Conservation (phyloP, 1,140 invertebrate genomes). For the Phymorhynchus buccinoides region DNA sequence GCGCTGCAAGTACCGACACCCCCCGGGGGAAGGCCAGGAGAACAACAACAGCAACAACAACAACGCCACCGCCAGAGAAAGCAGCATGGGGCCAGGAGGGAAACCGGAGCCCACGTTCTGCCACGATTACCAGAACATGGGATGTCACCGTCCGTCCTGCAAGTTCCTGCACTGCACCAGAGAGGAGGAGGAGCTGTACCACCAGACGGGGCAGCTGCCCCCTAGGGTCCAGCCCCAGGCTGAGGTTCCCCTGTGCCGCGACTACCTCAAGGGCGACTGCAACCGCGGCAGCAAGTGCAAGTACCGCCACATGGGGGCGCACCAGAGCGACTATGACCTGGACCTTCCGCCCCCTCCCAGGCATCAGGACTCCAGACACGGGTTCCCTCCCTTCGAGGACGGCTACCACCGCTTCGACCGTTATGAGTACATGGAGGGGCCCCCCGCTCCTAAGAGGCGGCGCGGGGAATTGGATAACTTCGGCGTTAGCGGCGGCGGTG, state of each 20-base stretch:
- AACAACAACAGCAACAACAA: conserved; percentile 11
- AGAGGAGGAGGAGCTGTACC: conserved; percentile 85
- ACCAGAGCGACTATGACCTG: conserved; percentile 42
- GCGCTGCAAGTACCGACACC: conserved; percentile 80
- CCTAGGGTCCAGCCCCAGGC: conserved; percentile 64
- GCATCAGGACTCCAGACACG: not conserved
- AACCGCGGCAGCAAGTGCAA: conserved; percentile 75
- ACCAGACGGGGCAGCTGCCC: conserved; percentile 71
- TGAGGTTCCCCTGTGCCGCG: conserved; percentile 81
- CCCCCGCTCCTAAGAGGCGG: conserved; percentile 30
- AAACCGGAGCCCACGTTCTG: conserved; percentile 80
- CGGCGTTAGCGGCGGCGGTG: conserved; percentile 15
- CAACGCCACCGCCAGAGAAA: no score
- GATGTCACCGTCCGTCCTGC: conserved; percentile 75
- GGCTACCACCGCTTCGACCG: conserved; percentile 58
- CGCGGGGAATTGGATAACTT: conserved; percentile 54
- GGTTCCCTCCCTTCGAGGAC: conserved; percentile 45
- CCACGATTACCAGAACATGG: conserved; percentile 87
- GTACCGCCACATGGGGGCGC: conserved; percentile 68
- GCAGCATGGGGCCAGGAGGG: conserved; percentile 58
- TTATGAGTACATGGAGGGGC: conserved; percentile 51
- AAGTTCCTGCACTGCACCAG: conserved; percentile 86
- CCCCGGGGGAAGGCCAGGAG: conserved; percentile 39
- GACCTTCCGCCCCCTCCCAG: conserved; percentile 26
- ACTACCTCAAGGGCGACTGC: conserved; percentile 84